Percentiles rank a stretch among this genome's conserved stretches.
Evolutionary conservation across 2,797 vertebrate genomes (phyloP).

Genomic region (Lepidocolaptes lacrymiger): DNA sequence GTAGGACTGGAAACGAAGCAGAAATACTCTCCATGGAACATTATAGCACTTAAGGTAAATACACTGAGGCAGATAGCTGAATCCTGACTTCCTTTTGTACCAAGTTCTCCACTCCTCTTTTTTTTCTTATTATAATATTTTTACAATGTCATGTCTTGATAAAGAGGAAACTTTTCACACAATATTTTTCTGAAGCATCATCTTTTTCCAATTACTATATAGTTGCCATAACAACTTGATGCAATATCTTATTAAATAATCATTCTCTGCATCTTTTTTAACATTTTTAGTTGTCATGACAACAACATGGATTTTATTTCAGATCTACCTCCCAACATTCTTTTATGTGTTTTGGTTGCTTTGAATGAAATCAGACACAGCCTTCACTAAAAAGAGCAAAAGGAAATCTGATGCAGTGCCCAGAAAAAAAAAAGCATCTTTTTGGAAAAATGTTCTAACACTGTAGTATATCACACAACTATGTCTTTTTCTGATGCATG

Average conservation of each 20-base stretch:
- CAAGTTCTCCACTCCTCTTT: background rate
- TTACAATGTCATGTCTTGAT: background rate
- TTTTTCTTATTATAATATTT: background rate
- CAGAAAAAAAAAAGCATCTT: conserved; percentile 25
- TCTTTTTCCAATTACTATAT: conserved; percentile 28
- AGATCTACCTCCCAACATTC: conserved; percentile 10
- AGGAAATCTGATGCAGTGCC: background rate
- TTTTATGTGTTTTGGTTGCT: conserved; percentile 1
- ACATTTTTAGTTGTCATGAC: conserved; percentile 74
- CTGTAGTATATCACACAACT: background rate
- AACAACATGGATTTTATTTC: conserved; percentile 66
- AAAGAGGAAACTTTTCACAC: conserved; percentile 10
- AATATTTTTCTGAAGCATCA: conserved; percentile 1
- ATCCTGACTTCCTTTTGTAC: background rate
- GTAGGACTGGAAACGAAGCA: background rate
- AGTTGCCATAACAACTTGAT: conserved; percentile 75
- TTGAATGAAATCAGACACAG: conserved; percentile 41
- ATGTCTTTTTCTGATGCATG: background rate
- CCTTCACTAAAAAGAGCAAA: conserved; percentile 31
- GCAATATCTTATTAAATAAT: conserved; percentile 64
- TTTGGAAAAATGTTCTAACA: background rate
- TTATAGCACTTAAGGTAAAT: background rate
- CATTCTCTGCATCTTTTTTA: conserved; percentile 57
- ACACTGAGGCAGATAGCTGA: background rate
- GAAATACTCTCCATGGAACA: background rate